Conservation (phyloP, 2,888 invertebrate genomes). For the Rhagonycha lutea region DNA sequence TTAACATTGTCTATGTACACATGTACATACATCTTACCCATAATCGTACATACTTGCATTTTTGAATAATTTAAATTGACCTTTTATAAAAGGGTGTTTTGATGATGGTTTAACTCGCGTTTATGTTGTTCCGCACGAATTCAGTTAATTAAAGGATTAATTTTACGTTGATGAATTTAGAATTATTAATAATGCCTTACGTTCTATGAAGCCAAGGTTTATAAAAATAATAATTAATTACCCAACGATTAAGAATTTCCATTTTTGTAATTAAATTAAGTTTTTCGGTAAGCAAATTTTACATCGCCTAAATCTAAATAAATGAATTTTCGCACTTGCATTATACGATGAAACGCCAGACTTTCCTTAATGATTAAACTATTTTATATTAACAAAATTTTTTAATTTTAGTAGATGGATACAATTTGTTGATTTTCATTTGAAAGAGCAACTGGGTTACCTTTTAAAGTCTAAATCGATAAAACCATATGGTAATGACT, state of each 20-base stretch:
- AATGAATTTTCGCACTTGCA: background rate
- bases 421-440: background rate
- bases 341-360: background rate
- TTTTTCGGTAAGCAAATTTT: background rate
- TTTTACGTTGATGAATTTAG: background rate
- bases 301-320: background rate
- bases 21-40: too few relatives aligned
- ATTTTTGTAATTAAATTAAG: background rate
- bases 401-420: background rate
- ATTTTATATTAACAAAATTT: background rate
- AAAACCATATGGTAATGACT: background rate
- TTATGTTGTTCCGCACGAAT: background rate
- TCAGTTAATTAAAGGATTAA: background rate
- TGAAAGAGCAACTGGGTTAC: background rate
- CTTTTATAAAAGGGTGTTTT: background rate
- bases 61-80: background rate
- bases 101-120: background rate
- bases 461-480: background rate
- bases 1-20: too few relatives aligned
- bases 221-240: background rate
- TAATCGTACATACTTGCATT: too few relatives aligned
- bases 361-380: background rate
- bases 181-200: background rate
- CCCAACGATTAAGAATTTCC: background rate
- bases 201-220: background rate